A percentile compares a stretch with the other conserved stretches of the same genome.
These are phyloP conservation scores for Acanthochromis polyacanthus DNA, from an alignment of 2,113 vertebrate genomes.

Conservation along the genomic window DNA sequence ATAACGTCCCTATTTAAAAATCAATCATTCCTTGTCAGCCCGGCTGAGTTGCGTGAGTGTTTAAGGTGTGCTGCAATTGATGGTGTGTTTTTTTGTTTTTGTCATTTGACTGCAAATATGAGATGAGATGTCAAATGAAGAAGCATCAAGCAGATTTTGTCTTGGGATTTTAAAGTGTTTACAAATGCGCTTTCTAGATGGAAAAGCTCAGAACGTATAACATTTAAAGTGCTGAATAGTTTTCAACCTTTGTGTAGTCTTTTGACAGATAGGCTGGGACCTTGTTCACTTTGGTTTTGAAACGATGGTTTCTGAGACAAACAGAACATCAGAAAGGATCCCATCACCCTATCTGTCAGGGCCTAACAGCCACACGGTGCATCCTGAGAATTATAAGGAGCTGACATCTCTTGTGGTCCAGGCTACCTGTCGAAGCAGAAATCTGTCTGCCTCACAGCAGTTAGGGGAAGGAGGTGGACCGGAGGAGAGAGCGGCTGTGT, in stretches of 20 bases:
- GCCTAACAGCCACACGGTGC: constrained; percentile 32
- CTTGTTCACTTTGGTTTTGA: constrained; percentile 28
- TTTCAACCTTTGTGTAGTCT: constrained; percentile 6
- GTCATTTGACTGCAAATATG: constrained; percentile 26
- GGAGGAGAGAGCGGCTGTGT: constrained; percentile 17
- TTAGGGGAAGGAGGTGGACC: constrained; percentile 7
- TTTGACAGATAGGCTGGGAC: constrained; percentile 4
- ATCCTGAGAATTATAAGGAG: constrained; percentile 27
- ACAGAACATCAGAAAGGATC: constrained; percentile 35
- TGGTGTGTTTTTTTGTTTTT: constrained; percentile 9
- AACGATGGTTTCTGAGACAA: constrained; percentile 46
- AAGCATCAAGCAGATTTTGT: background rate
- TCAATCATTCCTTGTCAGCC: constrained; percentile 66
- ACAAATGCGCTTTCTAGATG: background rate
- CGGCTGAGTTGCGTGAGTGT: constrained; percentile 43
- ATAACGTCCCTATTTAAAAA: constrained; percentile 70
- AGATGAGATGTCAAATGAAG: constrained; percentile 7
- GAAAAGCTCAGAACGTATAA: background rate
- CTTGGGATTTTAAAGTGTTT: background rate
- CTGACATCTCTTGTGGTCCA: constrained; percentile 35
- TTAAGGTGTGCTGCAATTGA: constrained; percentile 20
- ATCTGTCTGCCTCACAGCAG: constrained; percentile 44
- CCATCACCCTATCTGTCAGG: constrained; percentile 43
- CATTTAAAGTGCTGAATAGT: constrained; percentile 8
- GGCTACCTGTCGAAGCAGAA: constrained; percentile 44